Percentiles rank a stretch among this genome's conserved stretches.
These are phyloP conservation scores for Ectemnius cavifrons DNA, from an alignment of 2,888 invertebrate genomes.

Conservation along the genomic window DNA sequence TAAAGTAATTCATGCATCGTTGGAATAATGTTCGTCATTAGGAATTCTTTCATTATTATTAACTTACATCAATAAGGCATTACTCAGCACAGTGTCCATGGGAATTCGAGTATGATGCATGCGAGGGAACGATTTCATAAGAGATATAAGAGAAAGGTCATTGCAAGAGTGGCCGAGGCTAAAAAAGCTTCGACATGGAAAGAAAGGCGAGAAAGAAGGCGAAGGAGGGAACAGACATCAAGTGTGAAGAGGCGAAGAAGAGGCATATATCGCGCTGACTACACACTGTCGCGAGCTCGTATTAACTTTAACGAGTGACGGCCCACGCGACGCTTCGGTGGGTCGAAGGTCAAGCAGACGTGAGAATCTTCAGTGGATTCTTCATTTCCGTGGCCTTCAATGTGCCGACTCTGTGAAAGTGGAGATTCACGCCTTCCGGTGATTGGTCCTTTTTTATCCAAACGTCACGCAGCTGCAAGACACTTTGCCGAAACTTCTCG, in stretches of 20 bases:
- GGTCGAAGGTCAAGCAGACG: constrained; percentile 74
- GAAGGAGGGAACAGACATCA: constrained; percentile 9
- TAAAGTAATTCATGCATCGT: no score
- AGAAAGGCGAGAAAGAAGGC: constrained; percentile 2
- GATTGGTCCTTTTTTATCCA: constrained; percentile 3
- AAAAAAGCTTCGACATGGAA: not conserved
- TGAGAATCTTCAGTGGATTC: constrained; percentile 69
- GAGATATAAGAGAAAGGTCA: constrained; percentile 1
- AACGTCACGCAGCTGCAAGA: not conserved
- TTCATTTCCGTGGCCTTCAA: constrained; percentile 60
- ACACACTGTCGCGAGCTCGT: constrained; percentile 64
- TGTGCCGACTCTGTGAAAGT: constrained; percentile 51
- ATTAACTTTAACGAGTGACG: constrained; percentile 73
- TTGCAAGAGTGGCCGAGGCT: not conserved
- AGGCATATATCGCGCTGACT: constrained; percentile 33
- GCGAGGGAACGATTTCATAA: not conserved
- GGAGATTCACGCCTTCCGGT: constrained; percentile 39
- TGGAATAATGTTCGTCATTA: no score
- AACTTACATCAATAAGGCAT: no score
- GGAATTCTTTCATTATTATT: no score
- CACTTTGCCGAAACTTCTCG: not conserved
- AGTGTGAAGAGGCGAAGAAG: constrained; percentile 1
- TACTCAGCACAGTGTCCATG: no score
- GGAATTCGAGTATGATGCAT: no score
- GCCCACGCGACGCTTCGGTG: constrained; percentile 73